Base-by-base conservation (phyloP, 2,797 vertebrate genomes). In the Crossoptilon crossoptilon region DNA sequence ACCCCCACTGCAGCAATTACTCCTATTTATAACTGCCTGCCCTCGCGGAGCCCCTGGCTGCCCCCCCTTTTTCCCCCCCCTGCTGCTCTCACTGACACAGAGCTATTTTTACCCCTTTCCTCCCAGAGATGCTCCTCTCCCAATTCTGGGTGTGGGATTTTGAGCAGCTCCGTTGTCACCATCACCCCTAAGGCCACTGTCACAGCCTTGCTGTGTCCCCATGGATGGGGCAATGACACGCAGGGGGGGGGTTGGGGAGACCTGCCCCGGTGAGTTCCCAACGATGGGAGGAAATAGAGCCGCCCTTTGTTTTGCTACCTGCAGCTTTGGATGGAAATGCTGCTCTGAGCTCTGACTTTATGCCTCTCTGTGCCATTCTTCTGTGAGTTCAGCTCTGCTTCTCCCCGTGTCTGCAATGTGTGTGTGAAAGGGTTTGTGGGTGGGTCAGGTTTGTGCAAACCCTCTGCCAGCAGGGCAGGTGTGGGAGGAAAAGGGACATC, bases 51-150 rank as follows among this genome's bases (percentile, higher is more conserved):
- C 73, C 84, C 62, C 85, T 6, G 10, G 24, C 84, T 69, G 64
- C 73, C 85, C 79, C 74, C 84, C 84, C 5, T 10, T 10, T 10
- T 10, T 56, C 73, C 80, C 10, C 74, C 82, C 66, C 74, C 81
- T 6, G 6, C 49, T 2, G 4, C 51, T 72, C 49, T 19, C 9
- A 11, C 87, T 56, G 83, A 29, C 86, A 62, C 56, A 1, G 53
- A 90, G 51, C 77, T 62, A 90, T 96, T 94, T 94, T 94, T 95
- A 91, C 77, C 43, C 88, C 90, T 86, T 62, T 77, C 71, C 83
- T 31, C 83, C 71, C 1, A 24, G 72, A 79, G 86, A 91, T 46
- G 64, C 22, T 87, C 37, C 11, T 4, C 53, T 82, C 66, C 62
- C 4, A 2, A 12, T 68, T 55, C 70, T 76, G 24, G 69, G 4